Base-by-base conservation (phyloP, 2,888 invertebrate genomes). In the Drosophila subquinaria region DNA sequence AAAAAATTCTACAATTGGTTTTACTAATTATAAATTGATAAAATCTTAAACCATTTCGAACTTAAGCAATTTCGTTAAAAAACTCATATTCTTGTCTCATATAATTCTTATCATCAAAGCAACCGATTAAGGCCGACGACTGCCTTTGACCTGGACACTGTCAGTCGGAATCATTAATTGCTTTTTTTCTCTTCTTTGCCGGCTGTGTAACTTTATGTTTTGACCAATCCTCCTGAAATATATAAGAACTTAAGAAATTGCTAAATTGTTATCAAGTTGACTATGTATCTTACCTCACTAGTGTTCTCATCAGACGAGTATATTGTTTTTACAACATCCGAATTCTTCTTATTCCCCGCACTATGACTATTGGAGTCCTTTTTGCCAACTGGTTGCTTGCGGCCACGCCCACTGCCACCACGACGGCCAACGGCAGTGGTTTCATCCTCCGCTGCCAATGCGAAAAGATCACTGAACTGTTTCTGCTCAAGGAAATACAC, bases 131-230 rank as follows among this genome's bases (percentile, higher is more conserved):
- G 52, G 42, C 55, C 63, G 65, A 73, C 76, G 79, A 51, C 47
- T 59, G 63, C 40, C 45, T 69, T 73, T 73, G 76, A 69, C 65
- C 68, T 82, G 84, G 78, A 78, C 82, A 93, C 93, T 94, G 95
- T 97, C 96, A 98, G 95, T 98, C 98, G 93, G 97, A 98, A 93
- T 98, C 98, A 80, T 97, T 92, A 11, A 97, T 95, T 67, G 97
- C 96, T 94, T 97, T 97, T 96, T 97, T 97, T 93, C 98, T 95
- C 92, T 97, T 96, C 93, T 98, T 98, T 73, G 97, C 96, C 74
- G 97, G 96, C 93, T 97, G 97, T 93, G 90, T 80, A 35, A 89
- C 83, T 89, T 97, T 97, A 88, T 97, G 97, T 93, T 97, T 97
- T 27, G 97, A 96, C 91, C 97, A 96, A 94, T 97, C 97, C 93